phyloP scores from a whole-genome alignment of 2,113 vertebrate genomes.

The Clarias gariepinus region DNA sequence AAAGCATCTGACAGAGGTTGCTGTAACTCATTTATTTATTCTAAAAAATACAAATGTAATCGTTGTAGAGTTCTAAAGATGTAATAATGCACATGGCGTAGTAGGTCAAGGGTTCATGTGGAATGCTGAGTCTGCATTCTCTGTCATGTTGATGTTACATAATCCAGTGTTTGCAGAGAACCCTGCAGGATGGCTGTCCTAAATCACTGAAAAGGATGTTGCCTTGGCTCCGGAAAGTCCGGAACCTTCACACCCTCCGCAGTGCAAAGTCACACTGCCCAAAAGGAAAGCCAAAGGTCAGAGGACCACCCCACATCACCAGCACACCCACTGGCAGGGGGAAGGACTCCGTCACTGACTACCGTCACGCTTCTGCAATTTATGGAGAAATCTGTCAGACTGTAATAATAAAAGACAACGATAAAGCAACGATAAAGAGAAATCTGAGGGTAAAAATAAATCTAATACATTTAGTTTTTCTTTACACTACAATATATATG shows the following conservation, averaged over 20 bases:
- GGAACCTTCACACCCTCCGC: slow-evolving; percentile 16
- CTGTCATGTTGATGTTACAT: slow-evolving; percentile 42
- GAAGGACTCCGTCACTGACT: slow-evolving; percentile 4
- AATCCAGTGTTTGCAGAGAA: slow-evolving; percentile 40
- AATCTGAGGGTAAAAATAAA: not conserved
- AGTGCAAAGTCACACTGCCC: slow-evolving; percentile 48
- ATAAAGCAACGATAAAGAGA: not conserved
- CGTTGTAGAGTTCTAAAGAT: not conserved
- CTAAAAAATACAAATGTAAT: not conserved
- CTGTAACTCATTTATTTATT: not conserved
- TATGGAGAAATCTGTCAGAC: not conserved
- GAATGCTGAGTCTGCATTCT: slow-evolving; percentile 55
- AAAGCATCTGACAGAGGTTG: not conserved
- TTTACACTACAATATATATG: not conserved
- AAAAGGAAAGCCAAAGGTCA: slow-evolving; percentile 45
- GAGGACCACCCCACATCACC: slow-evolving; percentile 56
- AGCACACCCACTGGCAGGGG: slow-evolving; percentile 20
- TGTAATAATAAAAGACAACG: not conserved
- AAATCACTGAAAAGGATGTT: slow-evolving; percentile 55
- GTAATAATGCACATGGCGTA: not conserved
- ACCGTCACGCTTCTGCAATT: not conserved
- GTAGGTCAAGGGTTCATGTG: slow-evolving; percentile 52
- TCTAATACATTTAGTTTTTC: not conserved
- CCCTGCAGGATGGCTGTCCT: slow-evolving; percentile 4
- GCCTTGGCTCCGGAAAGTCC: slow-evolving; percentile 51